phyloP scores from a whole-genome alignment of 2,113 vertebrate genomes.

The Tragelaphus strepsiceros region DNA sequence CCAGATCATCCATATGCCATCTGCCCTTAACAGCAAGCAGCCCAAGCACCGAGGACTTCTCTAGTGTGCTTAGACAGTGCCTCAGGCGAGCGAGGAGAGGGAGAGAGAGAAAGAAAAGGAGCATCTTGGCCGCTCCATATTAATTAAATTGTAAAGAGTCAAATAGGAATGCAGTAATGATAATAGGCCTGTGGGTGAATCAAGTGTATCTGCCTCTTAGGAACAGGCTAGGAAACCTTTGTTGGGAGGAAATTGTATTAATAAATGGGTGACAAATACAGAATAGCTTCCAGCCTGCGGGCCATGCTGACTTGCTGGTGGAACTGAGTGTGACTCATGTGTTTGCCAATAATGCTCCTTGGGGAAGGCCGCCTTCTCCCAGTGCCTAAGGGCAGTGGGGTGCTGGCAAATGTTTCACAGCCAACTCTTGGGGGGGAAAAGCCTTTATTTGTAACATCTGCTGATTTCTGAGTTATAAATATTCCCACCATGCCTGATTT shows the following conservation, averaged over 20 bases:
- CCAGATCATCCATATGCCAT: conserved; percentile 5
- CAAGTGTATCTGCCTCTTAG: conserved; percentile 42
- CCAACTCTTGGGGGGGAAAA: background rate
- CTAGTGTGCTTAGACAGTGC: conserved; percentile 17
- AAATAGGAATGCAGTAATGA: conserved; percentile 56
- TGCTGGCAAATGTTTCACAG: background rate
- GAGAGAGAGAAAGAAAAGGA: background rate
- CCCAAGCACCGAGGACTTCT: conserved; percentile 59
- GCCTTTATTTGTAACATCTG: background rate
- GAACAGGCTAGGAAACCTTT: conserved; percentile 38
- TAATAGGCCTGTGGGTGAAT: conserved; percentile 11
- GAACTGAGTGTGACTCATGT: background rate
- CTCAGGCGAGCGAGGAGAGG: conserved; percentile 21
- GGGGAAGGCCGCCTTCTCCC: background rate
- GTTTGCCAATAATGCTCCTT: background rate
- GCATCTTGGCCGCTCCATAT: background rate
- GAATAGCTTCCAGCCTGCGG: background rate
- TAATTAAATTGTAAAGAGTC: conserved; percentile 71
- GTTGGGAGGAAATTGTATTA: conserved; percentile 27
- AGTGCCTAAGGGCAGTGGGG: background rate
- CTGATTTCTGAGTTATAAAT: background rate
- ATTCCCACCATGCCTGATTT: background rate
- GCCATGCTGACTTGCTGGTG: background rate
- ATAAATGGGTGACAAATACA: background rate
- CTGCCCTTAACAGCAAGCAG: conserved; percentile 69